Base-by-base conservation (phyloP, 1,140 invertebrate species). In the Chironomus striatipennis region DNA sequence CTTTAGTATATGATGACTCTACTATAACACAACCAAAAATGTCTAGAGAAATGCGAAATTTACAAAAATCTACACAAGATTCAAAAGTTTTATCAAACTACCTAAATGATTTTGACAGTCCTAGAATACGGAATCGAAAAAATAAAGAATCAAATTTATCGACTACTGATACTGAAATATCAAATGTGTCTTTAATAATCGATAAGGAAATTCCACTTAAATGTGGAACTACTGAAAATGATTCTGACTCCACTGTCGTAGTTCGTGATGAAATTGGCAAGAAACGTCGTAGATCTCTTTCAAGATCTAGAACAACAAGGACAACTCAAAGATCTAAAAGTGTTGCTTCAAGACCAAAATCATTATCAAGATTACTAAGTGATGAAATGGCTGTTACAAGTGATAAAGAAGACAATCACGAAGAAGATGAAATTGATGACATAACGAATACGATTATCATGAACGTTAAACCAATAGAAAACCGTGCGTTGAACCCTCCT, bases 51-150 rank as follows among this genome's bases (percentile, higher is more conserved):
- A 57, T 79, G 75, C 1, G 77, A 15, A 79, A 79, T 6, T 24
- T 82, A 18, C 78, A 82, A 72, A 78, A 77, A 9, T 79, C 81
- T 0, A 77, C 80, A 8, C 79, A 77, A 65, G 81, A 80, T 10
- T 82, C 80, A 21, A 76, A 82, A 75, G 77, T 82, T 15, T 76
- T 82, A 8, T 78, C 78, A 8, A 79, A 79, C 73, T 82, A 77
- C 76, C 78, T 81, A 8, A 79, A 77, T 3, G 74, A 74, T 10
- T 67, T 72, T 7, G 74, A 73, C 8, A 73, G 10, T 73, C 24
- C 72, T 75, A 76, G 78, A 80, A 81, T 75, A 84, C 87, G 80
- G 78, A 86, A 67, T 87, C 85, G 18, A 84, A 86, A 77, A 88
- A 77, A 78, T 7, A 78, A 77, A 67, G 79, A 78, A 72, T 42